Evolutionary conservation across 53 echinoderm and acorn worm genomes (phyloP).

Genomic region (Hippasteria phrygiana): DNA sequence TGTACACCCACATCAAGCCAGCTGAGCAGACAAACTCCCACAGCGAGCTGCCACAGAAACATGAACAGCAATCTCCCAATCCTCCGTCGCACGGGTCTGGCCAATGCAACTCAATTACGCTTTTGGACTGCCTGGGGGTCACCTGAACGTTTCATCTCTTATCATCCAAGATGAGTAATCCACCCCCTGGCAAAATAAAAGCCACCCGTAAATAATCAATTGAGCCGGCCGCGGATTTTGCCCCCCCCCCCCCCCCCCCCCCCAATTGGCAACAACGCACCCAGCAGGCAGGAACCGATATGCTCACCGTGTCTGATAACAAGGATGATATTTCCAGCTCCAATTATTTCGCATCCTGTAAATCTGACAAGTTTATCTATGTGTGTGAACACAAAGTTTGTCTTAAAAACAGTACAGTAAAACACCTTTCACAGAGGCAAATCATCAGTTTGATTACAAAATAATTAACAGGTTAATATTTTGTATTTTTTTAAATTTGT

Average conservation of each 20-base stretch:
- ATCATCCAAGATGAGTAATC: slow-evolving; percentile 62
- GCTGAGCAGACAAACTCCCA: background rate
- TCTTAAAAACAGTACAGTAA: too few relatives aligned
- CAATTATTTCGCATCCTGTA: slow-evolving; percentile 6
- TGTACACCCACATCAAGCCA: background rate
- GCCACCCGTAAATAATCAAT: slow-evolving; percentile 55
- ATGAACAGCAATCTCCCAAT: background rate
- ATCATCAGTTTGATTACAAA: background rate
- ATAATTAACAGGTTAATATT: background rate
- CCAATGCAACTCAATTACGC: slow-evolving; percentile 43
- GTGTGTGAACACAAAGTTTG: background rate
- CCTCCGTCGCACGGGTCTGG: background rate
- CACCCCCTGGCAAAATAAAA: slow-evolving; percentile 27
- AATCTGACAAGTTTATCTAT: background rate
- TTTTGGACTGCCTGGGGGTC: slow-evolving; percentile 13
- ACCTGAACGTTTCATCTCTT: slow-evolving; percentile 30
- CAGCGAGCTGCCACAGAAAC: background rate
- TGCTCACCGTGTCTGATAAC: background rate
- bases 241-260: too few relatives aligned
- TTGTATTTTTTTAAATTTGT: background rate
- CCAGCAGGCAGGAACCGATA: background rate
- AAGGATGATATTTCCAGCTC: background rate
- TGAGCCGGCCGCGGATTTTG: slow-evolving; percentile 40
- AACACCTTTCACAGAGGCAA: background rate
- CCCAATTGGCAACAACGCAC: slow-evolving; percentile 44